Evolutionary conservation across 1,140 invertebrate genomes (phyloP).

Genomic region (Tetragonula clypearis): DNA sequence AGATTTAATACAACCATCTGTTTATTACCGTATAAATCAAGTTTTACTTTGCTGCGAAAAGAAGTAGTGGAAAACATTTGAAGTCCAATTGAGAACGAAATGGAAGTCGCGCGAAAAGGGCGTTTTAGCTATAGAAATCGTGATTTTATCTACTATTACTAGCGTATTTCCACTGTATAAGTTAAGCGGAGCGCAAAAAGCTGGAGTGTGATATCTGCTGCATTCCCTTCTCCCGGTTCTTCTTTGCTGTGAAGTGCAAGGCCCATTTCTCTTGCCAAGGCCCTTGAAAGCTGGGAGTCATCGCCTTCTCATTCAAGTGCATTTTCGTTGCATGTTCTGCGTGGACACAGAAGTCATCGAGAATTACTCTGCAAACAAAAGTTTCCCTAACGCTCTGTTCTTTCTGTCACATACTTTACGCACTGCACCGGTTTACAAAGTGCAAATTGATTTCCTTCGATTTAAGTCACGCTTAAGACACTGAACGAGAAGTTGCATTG

Average conservation of each 20-base stretch:
- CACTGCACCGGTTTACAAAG: constrained; percentile 1
- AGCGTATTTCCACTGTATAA: constrained; percentile 2
- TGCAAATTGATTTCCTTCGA: not conserved
- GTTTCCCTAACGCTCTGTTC: not conserved
- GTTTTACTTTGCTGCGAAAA: not conserved
- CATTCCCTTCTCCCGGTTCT: constrained; percentile 36
- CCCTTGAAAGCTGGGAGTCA: constrained; percentile 45
- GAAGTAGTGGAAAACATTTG: not conserved
- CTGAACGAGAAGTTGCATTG: not conserved
- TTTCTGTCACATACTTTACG: constrained; percentile 11
- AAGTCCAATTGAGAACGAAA: not conserved
- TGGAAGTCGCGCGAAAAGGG: not conserved
- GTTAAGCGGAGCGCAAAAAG: not conserved
- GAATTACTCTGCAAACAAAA: constrained; percentile 25
- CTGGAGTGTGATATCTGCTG: constrained; percentile 30
- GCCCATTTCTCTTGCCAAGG: constrained; percentile 18
- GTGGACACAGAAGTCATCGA: constrained; percentile 35
- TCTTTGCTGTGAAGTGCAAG: constrained; percentile 34
- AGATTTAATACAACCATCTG: not conserved
- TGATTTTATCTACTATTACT: not conserved
- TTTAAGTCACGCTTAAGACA: not conserved
- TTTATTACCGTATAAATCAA: not conserved
- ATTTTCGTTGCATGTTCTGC: constrained; percentile 43
- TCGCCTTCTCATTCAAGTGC: constrained; percentile 39
- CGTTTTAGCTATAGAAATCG: not conserved